Base-by-base conservation (phyloP, 2,888 invertebrate genomes). In the Gerris lacustris region DNA sequence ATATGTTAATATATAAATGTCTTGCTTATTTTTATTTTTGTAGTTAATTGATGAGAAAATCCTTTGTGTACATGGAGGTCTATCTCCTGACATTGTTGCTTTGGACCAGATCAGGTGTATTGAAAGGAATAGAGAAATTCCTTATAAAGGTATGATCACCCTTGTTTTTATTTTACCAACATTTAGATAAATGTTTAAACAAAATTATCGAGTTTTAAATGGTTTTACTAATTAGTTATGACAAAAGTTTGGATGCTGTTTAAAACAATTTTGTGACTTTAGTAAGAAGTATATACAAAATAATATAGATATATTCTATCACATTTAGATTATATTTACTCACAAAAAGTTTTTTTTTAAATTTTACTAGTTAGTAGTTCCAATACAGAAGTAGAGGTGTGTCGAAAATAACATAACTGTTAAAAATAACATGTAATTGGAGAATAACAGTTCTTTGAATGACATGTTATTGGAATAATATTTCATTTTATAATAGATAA, bases 21-120 rank as follows among this genome's bases (percentile, higher is more conserved):
- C 31, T 31, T 2, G 4, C 2, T 31, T 31, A 31, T 64, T 31
- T 64, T 75, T 73, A 73, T 76, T 71, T 82, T 85, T 31, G 9
- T 82, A 94, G 94, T 86, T 99, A 79, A 96, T 99, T 80, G 98
- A 99, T 83, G 96, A 97, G 82, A 89, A 93, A 82, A 90, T 98
- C 71, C 84, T 99, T 75, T 99, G 99, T 84, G 95, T 96, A 67
- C 96, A 97, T 80, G 99, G 99, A 74, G 99, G 99, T 18, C 83
- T 99, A 71, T 98, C 97, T 75, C 99, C 99, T 66, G 93, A 95
- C 79, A 93, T 99, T 78, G 92, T 90, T 79, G 95, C 96, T 73
- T 84, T 99, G 76, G 99, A 99, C 83, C 95, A 98, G 84, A 96
- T 99, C 79, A 86, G 96, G 77, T 91, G 90, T 76, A 92, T 98